Percentiles rank a stretch among this genome's conserved stretches.
These are phyloP conservation scores for Corvus moneduloides DNA, from an alignment of 2,113 vertebrate genomes.

Conservation along the genomic window DNA sequence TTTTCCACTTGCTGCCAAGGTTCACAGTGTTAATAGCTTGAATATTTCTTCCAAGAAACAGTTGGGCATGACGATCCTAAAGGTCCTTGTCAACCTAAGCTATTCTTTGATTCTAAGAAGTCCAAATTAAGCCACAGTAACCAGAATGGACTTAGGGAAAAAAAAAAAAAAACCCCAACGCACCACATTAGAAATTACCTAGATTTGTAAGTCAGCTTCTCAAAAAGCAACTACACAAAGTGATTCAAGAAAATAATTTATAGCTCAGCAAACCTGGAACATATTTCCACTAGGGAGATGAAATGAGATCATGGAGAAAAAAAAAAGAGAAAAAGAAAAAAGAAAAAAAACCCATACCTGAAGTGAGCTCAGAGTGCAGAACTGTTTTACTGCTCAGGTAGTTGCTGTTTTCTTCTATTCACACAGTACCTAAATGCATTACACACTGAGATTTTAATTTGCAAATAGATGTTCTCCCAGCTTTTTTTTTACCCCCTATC, in stretches of 20 bases:
- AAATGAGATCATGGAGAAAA: accelerated
- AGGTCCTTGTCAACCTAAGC: background rate
- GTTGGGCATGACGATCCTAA: background rate
- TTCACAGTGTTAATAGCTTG: background rate
- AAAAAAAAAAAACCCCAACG: background rate
- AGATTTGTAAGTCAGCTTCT: background rate
- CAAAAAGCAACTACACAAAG: background rate
- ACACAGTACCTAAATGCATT: background rate
- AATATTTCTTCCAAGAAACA: background rate
- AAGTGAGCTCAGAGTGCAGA: background rate
- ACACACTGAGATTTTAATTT: background rate
- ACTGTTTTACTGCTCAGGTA: background rate
- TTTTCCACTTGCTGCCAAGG: background rate
- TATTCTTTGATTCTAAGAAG: background rate
- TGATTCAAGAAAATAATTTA: background rate
- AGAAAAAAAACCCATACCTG: background rate
- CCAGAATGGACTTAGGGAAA: background rate
- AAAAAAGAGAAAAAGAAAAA: background rate
- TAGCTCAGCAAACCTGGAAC: background rate
- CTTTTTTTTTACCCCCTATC: no score
- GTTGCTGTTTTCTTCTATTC: background rate
- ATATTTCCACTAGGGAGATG: background rate
- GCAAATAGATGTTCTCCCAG: background rate
- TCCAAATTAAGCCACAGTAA: background rate
- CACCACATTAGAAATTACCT: background rate